Evolutionary conservation across 2,113 vertebrate species (phyloP).

Genomic region (Chelonoidis abingdonii): DNA sequence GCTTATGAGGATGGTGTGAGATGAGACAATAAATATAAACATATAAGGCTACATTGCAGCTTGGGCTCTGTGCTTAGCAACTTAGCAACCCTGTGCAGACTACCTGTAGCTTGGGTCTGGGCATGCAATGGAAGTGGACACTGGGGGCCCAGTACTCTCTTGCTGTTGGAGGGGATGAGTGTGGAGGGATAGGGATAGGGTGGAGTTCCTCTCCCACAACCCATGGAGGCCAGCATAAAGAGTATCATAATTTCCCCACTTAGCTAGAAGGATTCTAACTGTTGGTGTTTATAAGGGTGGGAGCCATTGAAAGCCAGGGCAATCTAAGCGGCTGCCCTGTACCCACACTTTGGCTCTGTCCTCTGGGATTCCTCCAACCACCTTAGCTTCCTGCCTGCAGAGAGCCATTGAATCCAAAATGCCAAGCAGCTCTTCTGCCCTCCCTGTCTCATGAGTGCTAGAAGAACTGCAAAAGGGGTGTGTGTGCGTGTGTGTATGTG

Average conservation of each 20-base stretch:
- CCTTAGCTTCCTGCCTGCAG: background rate
- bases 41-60: background rate
- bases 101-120: background rate
- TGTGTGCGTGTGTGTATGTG: too few relatives aligned
- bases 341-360: background rate
- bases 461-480: background rate
- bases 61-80: background rate
- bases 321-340: too few relatives aligned
- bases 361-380: background rate
- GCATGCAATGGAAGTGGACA: rapidly evolving
- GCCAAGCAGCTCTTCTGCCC: background rate
- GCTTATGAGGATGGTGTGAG: background rate
- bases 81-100: background rate
- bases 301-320: background rate
- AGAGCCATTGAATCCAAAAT: background rate
- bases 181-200: background rate
- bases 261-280: background rate
- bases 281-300: background rate
- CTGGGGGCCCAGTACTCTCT: background rate
- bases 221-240: background rate
- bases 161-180: background rate
- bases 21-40: background rate
- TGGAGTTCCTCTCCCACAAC: background rate
- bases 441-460: background rate
- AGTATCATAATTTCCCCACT: background rate